These are phyloP conservation scores for Zapornia atra DNA, from an alignment of 2,113 vertebrate species.

Conservation along the genomic window DNA sequence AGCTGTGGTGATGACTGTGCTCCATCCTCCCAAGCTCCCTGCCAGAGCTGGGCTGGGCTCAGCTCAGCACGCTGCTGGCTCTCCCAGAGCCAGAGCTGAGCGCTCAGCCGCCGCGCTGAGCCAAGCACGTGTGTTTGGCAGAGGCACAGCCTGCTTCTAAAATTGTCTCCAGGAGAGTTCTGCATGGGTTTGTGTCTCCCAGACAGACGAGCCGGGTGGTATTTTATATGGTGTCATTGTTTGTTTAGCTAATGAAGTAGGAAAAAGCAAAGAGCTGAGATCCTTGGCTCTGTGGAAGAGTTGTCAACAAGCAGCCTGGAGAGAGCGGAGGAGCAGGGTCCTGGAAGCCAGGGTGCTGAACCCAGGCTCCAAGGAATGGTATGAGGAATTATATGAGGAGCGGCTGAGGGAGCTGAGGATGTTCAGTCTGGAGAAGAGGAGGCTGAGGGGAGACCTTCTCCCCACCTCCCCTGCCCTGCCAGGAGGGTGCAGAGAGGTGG, in stretches of 20 bases:
- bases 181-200: background rate
- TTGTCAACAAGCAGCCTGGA: constrained; percentile 6
- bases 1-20: background rate
- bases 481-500: too few relatives aligned
- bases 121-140: background rate
- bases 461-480: too few relatives aligned
- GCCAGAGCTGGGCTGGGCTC: background rate
- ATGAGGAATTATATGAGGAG: too few relatives aligned
- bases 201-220: background rate
- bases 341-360: background rate
- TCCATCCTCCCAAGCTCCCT: background rate
- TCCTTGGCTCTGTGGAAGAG: background rate
- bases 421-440: too few relatives aligned
- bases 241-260: constrained; percentile 53
- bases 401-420: too few relatives aligned
- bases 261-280: background rate
- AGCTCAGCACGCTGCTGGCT: background rate
- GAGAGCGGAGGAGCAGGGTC: background rate
- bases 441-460: too few relatives aligned
- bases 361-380: background rate
- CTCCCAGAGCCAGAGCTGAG: background rate
- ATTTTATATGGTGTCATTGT: constrained; percentile 50
- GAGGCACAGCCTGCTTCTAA: constrained; percentile 15
- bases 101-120: background rate
- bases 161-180: background rate